Evolutionary conservation across 2,888 invertebrate genomes (phyloP).

Genomic region (Mystacides longicornis): DNA sequence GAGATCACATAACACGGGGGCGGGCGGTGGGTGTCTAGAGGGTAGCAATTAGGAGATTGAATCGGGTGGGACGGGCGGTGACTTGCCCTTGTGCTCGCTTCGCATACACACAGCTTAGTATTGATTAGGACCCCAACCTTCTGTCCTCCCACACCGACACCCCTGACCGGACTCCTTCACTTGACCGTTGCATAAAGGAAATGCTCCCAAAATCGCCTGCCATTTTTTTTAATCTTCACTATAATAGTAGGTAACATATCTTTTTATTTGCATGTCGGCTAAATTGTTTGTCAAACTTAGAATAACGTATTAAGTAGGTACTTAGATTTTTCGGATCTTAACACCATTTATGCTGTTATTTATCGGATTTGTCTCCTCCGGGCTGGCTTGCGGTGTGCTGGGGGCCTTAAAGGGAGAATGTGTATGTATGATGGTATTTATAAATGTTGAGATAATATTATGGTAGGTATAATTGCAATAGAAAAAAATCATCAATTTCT

Average conservation of each 20-base stretch:
- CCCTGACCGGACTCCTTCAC: constrained; percentile 1
- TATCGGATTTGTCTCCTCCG: too few relatives aligned
- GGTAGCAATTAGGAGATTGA: constrained; percentile 20
- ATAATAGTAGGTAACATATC: neutral
- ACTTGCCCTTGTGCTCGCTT: constrained; percentile 28
- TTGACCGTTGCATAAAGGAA: constrained; percentile 5
- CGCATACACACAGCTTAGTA: constrained; percentile 32
- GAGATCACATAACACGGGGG: constrained; percentile 19
- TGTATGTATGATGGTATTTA: too few relatives aligned
- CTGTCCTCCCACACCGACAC: neutral
- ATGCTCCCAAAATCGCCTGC: neutral
- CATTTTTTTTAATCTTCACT: neutral
- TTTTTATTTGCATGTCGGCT: neutral
- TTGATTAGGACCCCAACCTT: constrained; percentile 30
- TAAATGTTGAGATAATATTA: too few relatives aligned
- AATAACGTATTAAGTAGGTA: neutral
- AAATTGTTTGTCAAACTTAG: neutral
- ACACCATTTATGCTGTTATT: too few relatives aligned
- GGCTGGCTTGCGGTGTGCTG: too few relatives aligned
- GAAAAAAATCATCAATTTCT: too few relatives aligned
- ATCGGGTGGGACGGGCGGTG: constrained; percentile 19
- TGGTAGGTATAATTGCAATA: too few relatives aligned
- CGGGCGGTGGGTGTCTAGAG: constrained; percentile 10
- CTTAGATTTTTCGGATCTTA: neutral
- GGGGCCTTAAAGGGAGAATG: too few relatives aligned